Base-by-base conservation (phyloP, 2,797 vertebrate species). In the Eremophila alpestris region DNA sequence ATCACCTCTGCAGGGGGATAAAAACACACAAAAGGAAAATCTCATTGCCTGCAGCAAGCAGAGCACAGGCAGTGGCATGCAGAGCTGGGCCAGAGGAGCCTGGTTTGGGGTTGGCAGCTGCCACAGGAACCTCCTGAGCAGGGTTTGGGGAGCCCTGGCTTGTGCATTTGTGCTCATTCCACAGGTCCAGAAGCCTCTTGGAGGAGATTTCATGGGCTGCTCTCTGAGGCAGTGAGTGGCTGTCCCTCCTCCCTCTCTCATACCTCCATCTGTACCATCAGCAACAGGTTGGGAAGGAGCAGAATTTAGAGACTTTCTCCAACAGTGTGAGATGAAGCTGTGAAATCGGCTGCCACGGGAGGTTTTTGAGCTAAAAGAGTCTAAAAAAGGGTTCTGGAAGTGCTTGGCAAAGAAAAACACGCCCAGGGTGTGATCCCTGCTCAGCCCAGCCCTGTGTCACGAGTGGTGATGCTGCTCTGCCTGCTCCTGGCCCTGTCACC, bases 401-500 rank as follows among this genome's bases (percentile, higher is more conserved):
- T 32, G 49, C 24, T 89, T 46, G 65, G 59, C 21, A 77, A 40
- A 46, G 79, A 68, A 5, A 16, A 3, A 0, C 5, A 0, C 4
- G 17, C 18, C 6, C 1, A 1, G 10, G 24, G 2, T 23, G 58
- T 6, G 18, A 55, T 52, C n/a, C 67, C 32, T 0, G 3, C 14
- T 13, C 64, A 49, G 70, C 59, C 54, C 71, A 55, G 36, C 51
- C n/a, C 16, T 24, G 36, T 1, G 0, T 10, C 49, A n/a, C 2
- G 0, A 16, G n/a, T 5, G 0, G 0, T 0, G 54, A 8, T 30
- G 65, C 56, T 3, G 5, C 73, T 36, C 49, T 1, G 7, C n/a
- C 46, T 20, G 18, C 52, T 86, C 14, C 77, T 8, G 49, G 29
- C 67, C 38, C 63, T 7, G 19, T 63, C 5, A 0, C 46, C 55